Evolutionary conservation across 2,797 vertebrate species (phyloP).

Genomic region (Phataginus tetradactyla): DNA sequence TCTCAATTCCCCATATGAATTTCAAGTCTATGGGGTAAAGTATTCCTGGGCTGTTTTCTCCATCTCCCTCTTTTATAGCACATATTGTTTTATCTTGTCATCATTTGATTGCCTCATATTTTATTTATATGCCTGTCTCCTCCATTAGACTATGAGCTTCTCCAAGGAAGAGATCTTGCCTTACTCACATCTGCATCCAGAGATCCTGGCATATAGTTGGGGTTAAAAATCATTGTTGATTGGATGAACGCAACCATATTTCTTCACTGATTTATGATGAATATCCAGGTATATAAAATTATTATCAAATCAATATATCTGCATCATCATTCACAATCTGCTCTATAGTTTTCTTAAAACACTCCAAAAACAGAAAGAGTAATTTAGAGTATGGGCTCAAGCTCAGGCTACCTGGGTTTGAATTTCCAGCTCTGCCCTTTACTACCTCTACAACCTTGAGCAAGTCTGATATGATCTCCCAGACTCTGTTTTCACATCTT

Average conservation of each 20-base stretch:
- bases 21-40: not conserved
- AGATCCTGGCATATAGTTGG: not conserved
- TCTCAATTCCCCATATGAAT: not conserved
- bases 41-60: not conserved
- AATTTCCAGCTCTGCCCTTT: not conserved
- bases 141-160: not conserved
- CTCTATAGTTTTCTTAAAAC: not conserved
- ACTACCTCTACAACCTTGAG: not conserved
- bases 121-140: not conserved
- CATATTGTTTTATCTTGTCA: not conserved
- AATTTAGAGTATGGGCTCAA: not conserved
- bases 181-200: not conserved
- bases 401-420: not conserved
- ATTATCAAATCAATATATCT: not conserved
- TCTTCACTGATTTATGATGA: constrained; percentile 8
- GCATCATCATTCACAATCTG: not conserved
- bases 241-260: not conserved
- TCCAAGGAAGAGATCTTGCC: not conserved
- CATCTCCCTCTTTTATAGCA: not conserved
- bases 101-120: not conserved
- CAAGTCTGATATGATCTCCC: not conserved
- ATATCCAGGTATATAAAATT: not conserved
- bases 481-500: not conserved
- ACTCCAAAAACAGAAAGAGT: not conserved
- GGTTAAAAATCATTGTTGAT: not conserved